Base-by-base conservation (phyloP, 2,888 invertebrate genomes). In the Rhingia rostrata region DNA sequence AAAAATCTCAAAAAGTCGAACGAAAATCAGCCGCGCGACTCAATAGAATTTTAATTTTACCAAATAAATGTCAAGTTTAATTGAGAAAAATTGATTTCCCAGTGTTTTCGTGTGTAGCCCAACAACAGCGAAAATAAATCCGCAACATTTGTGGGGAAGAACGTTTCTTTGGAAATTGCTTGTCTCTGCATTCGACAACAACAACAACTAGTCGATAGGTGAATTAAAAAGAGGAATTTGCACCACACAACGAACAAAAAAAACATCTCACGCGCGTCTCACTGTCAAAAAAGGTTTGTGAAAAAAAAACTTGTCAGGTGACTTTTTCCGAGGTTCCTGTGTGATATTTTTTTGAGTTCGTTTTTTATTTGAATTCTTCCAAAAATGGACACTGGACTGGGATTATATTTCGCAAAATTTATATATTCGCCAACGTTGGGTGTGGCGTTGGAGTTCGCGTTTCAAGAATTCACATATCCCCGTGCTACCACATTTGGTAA, bases 271-370 rank as follows among this genome's bases (percentile, higher is more conserved):
- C 69, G 70, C 69, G 75, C 69, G 69, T 81, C 81, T 74, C 74
- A 45, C 64, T 82, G 77, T 70, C 81, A 77, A 56, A 77, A 69
- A 82, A 82, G 81, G 81, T 82, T 66, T 22, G 66, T 54, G 49
- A 0, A 45, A 43, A 67, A 58, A 70, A 64, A 58, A 82, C 81
- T 82, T 60, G 77, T 77, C 70, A 39, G 60, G 60, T 77, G 70
- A 61, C 64, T 73, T 63, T 56, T n/a, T n/a, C n/a, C n/a, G n/a
- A n/a, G n/a, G n/a, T n/a, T n/a, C n/a, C n/a, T n/a, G n/a, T n/a
- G n/a, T n/a, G n/a, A n/a, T n/a, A n/a, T 63, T 54, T 70, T 58
- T 22, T 39, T 53, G 4, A 32, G 49, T 49, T 14, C 9, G 22
- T 51, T 63, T 14, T 49, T 10, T 9, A 12, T 9, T 22, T 22